Evolutionary conservation across 2,888 invertebrate species (phyloP), one percentile per base, ranked within the genome.

Genomic region (Rotaria macrura): DNA sequence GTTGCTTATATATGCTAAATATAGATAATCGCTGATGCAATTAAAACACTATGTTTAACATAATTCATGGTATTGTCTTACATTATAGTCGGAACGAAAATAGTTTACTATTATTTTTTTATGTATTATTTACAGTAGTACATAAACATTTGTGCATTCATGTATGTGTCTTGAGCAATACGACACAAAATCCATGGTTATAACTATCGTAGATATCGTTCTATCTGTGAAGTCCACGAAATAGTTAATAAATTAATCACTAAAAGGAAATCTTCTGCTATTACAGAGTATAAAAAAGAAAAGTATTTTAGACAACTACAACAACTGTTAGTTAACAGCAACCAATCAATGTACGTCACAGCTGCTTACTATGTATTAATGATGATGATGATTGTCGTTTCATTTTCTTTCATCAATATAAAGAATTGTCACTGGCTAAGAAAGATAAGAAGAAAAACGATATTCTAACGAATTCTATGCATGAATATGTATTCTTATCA

Each of bases 51-150:
- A 92, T 99, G 99, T 25, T 99, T 94, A 0, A 99, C 99, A 91
- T 97, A 99, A 91, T 97, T 98, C 20, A 99, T 97, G 0, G 97
- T 96, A 91, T 99, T 99, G 92, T 97, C 97, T 52, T 96, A 95
- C 95, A 99, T 95, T 0, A 98, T 97, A 90, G 99, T 98, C 86
- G 99, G 91, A 9, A 99, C 93, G 47, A 94, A 95, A 87, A 99
- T 95, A 0, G 98, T 98, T 91, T 99, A 98, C 25, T 79, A 40
- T 29, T 29, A 57, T n/a, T 57, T 10, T 10, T 5, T 1, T 23
- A 5, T 74, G 4, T 25, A 17, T 2, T 10, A n/a, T 96, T 88
- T 9, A 89, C 88, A 83, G 84, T 52, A 74, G 85, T 72, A 84
- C 84, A 74, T 84, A n/a, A 34, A 57, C n/a, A n/a, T n/a, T n/a